Percentiles rank a stretch among this genome's conserved stretches.
These are phyloP conservation scores for Petrocephalus schoutedeni DNA, from an alignment of 2,797 vertebrate species.

Conservation along the genomic window DNA sequence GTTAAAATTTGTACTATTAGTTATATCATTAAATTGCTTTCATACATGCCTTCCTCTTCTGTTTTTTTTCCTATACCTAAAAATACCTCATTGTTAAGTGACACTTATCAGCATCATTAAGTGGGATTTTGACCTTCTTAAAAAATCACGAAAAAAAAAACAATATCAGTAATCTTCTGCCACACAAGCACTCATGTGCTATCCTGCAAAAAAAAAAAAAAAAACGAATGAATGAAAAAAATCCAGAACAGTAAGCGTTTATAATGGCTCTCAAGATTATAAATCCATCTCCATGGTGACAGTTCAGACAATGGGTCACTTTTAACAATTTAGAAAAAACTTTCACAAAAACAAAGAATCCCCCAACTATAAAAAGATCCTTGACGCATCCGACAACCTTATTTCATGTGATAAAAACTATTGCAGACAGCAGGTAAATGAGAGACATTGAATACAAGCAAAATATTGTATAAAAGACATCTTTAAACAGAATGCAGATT, in stretches of 20 bases:
- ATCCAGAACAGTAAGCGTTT: neutral
- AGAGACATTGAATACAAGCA: neutral
- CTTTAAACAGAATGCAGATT: neutral
- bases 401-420: neutral
- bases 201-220: conserved; percentile 37
- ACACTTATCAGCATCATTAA: conserved; percentile 49
- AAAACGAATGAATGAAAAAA: neutral
- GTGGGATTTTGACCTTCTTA: conserved; percentile 23
- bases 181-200: conserved; percentile 44
- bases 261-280: conserved; percentile 58
- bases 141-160: neutral
- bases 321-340: conserved; percentile 44
- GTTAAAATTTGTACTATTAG: neutral
- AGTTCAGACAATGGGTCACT: conserved; percentile 54
- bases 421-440: neutral
- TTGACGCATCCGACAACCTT: neutral
- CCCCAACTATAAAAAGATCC: neutral
- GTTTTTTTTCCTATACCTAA: neutral
- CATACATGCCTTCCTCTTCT: neutral
- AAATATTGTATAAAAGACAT: neutral
- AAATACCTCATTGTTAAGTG: conserved; percentile 43
- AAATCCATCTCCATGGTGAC: conserved; percentile 67
- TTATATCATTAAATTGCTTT: neutral
- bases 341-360: conserved; percentile 18
- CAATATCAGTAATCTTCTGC: conserved; percentile 45